Evolutionary conservation across 2,888 invertebrate genomes (phyloP), one percentile per base, ranked within the genome.

Genomic region (Lasioglossum villosulum): DNA sequence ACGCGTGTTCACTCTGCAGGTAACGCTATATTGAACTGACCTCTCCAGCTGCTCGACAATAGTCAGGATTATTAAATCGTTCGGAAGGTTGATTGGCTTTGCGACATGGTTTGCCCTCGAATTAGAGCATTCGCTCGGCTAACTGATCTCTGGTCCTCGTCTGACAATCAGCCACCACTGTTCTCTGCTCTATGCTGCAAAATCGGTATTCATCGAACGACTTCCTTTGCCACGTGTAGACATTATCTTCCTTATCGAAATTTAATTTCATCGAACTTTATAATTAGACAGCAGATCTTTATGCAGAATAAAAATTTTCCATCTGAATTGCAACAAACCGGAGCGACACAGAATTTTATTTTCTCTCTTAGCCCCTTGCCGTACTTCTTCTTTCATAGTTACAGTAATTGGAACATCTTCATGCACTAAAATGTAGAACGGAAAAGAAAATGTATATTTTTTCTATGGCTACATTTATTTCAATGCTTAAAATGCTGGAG

Each of bases 11-110:
- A 83, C 52, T 23, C 8, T 52, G 52, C 52, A 52, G 77, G 87
- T 83, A 84, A 85, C 73, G 75, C 27, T 83, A 72, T 52, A 85
- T 82, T 78, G 75, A 68, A 76, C 80, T 80, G 85, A 80, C 73
- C 70, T 71, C 80, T 87, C 81, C 81, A 90, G 73, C 83, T 78
- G 82, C 66, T 81, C 70, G 37, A 75, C 76, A 80, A 86, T 88
- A 79, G 84, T 87, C 82, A 34, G 45, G 81, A 86, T 90, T 84
- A 82, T 90, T 90, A 90, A 86, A 84, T 88, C 80, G 87, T 89
- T 89, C 77, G 82, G 71, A 74, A 70, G 56, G 75, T 52, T 86
- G 86, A 90, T 90, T 84, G 80, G 63, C 81, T 83, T 77, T 75
- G 72, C 78, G 73, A 34, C 75, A 59, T 82, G 84, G 68, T 78